A percentile compares a stretch with the other conserved stretches of the same genome.
phyloP scores from a whole-genome alignment of 2,113 vertebrate genomes.

The Epinephelus moara region DNA sequence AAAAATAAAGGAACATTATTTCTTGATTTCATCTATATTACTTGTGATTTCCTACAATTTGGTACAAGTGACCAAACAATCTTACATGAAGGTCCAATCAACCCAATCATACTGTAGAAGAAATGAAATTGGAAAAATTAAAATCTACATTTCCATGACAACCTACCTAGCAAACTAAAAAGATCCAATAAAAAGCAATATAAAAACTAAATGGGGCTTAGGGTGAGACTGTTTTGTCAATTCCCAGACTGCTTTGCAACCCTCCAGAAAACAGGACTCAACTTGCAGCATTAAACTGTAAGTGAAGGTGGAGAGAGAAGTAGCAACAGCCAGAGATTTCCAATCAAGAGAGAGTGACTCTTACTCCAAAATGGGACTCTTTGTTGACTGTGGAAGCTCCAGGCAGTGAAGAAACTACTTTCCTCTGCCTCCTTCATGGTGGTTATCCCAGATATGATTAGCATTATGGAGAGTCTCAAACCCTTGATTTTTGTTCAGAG shows the following conservation, averaged over 20 bases:
- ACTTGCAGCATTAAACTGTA: background rate
- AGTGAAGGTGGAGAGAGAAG: background rate
- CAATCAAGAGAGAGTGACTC: background rate
- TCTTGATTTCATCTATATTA: background rate
- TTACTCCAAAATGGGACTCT: background rate
- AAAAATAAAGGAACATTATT: too few relatives aligned
- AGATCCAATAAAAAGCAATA: background rate
- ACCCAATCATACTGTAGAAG: background rate
- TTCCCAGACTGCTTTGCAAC: slow-evolving; percentile 8
- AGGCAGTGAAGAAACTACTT: background rate
- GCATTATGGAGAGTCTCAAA: background rate
- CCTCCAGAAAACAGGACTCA: background rate
- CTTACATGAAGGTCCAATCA: background rate
- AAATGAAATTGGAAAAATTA: background rate
- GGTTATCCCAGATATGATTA: background rate
- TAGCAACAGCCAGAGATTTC: background rate
- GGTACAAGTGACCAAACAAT: background rate
- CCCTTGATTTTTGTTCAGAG: background rate
- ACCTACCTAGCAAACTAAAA: background rate
- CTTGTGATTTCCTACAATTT: background rate
- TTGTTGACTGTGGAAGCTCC: background rate
- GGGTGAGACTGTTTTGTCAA: background rate
- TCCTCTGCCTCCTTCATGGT: background rate
- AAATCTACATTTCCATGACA: background rate
- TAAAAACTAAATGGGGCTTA: background rate